Conservation (phyloP, 2,888 invertebrate species). For the Himalopsyche japonica region DNA sequence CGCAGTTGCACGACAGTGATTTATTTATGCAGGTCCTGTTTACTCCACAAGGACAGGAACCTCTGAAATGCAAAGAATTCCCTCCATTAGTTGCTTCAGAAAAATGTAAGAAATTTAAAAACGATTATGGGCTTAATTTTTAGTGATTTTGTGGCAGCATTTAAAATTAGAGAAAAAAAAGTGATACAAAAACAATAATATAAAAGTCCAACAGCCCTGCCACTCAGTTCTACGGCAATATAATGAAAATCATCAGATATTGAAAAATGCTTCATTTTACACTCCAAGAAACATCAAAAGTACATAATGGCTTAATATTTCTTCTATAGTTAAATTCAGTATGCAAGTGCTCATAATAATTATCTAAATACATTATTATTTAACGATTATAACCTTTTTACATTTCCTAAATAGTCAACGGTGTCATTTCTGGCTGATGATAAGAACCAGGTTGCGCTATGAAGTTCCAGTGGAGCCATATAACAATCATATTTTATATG, state of each 20-base stretch:
- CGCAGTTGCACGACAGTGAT: slow-evolving; percentile 87
- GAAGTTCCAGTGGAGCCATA: slow-evolving; percentile 82
- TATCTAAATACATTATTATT: too few species aligned
- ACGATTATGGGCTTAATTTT: too few species aligned
- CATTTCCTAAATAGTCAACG: slow-evolving; percentile 83
- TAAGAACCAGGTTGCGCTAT: slow-evolving; percentile 87
- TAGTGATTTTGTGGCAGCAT: too few species aligned
- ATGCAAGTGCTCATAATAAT: too few species aligned
- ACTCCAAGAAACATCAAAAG: not conserved
- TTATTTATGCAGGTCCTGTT: slow-evolving; percentile 82
- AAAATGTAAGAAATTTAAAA: too few species aligned
- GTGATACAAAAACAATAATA: too few species aligned
- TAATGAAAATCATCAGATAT: too few species aligned
- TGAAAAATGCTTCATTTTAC: too few species aligned
- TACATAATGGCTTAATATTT: not conserved
- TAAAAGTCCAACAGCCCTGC: too few species aligned
- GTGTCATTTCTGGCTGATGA: slow-evolving; percentile 78
- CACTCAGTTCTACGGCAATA: too few species aligned
- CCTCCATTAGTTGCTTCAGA: not conserved
- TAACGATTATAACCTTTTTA: slow-evolving; percentile 63
- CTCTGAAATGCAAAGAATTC: slow-evolving; percentile 53
- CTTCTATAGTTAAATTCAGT: too few species aligned
- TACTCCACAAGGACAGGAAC: slow-evolving; percentile 75
- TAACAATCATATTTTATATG: slow-evolving; percentile 89
- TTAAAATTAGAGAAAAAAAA: too few species aligned